These are phyloP conservation scores for Mactra quadrangularis DNA, from an alignment of 1,140 invertebrate species.

Conservation along the genomic window DNA sequence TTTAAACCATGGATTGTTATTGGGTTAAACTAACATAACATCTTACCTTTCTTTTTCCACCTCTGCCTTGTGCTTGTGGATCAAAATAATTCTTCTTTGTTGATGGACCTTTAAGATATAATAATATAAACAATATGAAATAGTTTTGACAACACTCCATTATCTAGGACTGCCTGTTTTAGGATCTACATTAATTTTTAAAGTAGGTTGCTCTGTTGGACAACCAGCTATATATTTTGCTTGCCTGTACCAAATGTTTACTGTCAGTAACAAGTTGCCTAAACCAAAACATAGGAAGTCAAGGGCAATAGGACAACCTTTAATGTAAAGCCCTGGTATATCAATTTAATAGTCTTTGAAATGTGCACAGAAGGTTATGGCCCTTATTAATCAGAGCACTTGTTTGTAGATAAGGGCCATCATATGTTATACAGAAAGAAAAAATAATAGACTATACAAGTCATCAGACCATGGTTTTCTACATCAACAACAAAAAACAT, in stretches of 20 bases:
- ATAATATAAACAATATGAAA: not conserved
- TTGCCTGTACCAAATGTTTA: no score
- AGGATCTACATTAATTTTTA: not conserved
- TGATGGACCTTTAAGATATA: not conserved
- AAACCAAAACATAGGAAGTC: no score
- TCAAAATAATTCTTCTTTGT: constrained; percentile 2
- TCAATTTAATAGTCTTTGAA: not conserved
- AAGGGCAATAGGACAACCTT: no score
- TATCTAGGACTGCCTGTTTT: not conserved
- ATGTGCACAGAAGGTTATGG: not conserved
- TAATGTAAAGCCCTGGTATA: no score
- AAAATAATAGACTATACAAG: no score
- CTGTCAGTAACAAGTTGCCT: no score
- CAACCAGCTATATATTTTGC: no score
- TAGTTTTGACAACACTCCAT: not conserved
- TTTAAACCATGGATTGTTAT: no score
- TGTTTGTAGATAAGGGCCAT: not conserved
- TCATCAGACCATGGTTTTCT: no score
- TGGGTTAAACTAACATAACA: no score
- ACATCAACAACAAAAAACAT: no score
- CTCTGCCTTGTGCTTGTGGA: constrained; percentile 1
- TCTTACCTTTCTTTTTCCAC: constrained; percentile 11
- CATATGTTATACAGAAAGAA: not conserved
- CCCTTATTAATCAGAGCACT: not conserved
- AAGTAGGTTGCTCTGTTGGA: no score